Percentiles rank a stretch among this genome's conserved stretches.
These are phyloP conservation scores for Peucedramus taeniatus DNA, from an alignment of 2,113 vertebrate genomes.

Conservation along the genomic window DNA sequence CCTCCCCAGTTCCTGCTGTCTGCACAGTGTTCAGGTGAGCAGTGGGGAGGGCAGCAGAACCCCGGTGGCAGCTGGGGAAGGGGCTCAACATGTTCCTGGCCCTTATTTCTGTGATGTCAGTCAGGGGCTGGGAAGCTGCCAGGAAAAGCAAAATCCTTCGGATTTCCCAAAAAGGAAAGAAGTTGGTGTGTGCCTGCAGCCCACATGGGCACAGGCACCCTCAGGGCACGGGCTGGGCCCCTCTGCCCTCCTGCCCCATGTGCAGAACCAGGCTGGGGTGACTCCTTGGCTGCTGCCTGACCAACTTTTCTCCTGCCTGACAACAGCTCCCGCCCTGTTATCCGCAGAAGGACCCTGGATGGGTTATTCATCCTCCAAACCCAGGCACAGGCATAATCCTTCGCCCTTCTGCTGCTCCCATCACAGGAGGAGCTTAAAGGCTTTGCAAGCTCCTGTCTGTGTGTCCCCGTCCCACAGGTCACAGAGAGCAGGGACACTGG, in stretches of 20 bases:
- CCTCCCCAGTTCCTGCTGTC: background rate
- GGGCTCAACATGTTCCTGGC: background rate
- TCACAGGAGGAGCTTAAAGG: slow-evolving; percentile 18
- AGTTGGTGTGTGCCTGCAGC: background rate
- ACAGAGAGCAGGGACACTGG: background rate
- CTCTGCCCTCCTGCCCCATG: background rate
- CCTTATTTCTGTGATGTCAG: background rate
- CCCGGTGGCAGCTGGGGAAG: background rate
- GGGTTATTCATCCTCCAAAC: background rate
- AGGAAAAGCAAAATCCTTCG: background rate
- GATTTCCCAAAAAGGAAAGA: slow-evolving; percentile 12
- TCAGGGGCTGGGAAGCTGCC: background rate
- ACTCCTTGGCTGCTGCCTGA: background rate
- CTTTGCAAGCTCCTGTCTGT: background rate
- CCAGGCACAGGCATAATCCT: background rate
- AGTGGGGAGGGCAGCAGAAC: background rate
- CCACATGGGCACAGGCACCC: accelerated
- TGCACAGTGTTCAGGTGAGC: background rate
- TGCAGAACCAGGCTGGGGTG: background rate
- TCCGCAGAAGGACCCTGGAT: background rate
- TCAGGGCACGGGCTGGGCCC: background rate
- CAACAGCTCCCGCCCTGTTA: background rate
- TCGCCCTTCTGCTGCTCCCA: background rate
- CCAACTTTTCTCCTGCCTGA: background rate
- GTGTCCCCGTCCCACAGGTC: background rate